A percentile compares a stretch with the other conserved stretches of the same genome.
Conservation (phyloP, 2,888 invertebrate species). For the Rhagophthalmus giganteus region DNA sequence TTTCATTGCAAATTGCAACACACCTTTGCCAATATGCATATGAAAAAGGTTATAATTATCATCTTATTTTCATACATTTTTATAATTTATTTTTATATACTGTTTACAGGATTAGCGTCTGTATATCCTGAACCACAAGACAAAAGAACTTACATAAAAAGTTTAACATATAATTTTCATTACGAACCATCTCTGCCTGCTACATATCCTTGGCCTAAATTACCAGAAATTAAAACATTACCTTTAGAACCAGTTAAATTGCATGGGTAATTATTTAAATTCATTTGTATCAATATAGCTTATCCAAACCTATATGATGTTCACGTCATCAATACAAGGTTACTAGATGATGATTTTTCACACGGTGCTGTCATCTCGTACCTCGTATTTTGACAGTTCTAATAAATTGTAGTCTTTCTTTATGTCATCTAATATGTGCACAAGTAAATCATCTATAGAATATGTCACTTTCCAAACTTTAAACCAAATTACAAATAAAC, state of each 20-base stretch:
- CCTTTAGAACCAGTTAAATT: slow-evolving; percentile 47
- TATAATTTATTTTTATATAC: not conserved
- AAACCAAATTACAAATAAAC: too few relatives aligned
- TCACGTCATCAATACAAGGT: too few relatives aligned
- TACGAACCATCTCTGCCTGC: slow-evolving; percentile 78
- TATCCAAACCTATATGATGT: not conserved
- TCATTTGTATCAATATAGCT: not conserved
- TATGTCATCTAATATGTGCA: too few relatives aligned
- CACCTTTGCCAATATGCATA: slow-evolving; percentile 89
- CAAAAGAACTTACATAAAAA: slow-evolving; percentile 69
- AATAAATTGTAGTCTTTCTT: too few relatives aligned
- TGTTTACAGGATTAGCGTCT: slow-evolving; percentile 71
- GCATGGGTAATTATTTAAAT: slow-evolving; percentile 37
- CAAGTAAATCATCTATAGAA: too few relatives aligned
- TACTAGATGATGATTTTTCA: too few relatives aligned
- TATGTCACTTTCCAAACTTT: too few relatives aligned
- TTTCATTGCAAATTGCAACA: slow-evolving; percentile 88
- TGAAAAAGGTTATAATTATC: slow-evolving; percentile 67
- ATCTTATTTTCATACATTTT: slow-evolving; percentile 1
- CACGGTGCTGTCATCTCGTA: too few relatives aligned
- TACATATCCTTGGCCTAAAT: slow-evolving; percentile 64
- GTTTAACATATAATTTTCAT: slow-evolving; percentile 76
- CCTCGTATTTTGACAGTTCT: too few relatives aligned
- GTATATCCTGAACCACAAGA: slow-evolving; percentile 85
- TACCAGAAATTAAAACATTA: slow-evolving; percentile 47